phyloP scores from a whole-genome alignment of 1,140 invertebrate genomes.

The Apolygus lucorum region DNA sequence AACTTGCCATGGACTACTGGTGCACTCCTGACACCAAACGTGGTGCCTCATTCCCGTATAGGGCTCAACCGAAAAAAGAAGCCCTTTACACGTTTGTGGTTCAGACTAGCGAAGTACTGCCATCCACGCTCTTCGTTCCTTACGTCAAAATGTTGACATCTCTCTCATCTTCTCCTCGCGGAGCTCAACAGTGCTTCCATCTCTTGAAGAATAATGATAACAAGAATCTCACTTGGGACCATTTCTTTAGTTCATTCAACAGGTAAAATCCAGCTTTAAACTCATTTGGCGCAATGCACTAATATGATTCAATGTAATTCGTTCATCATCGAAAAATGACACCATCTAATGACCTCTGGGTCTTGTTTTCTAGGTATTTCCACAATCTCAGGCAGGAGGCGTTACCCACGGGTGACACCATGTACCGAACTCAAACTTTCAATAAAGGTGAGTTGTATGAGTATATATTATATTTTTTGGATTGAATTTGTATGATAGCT shows the following conservation, averaged over 20 bases:
- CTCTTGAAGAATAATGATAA: slow-evolving; percentile 62
- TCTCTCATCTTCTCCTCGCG: slow-evolving; percentile 59
- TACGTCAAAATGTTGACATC: slow-evolving; percentile 81
- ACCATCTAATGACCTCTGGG: neutral
- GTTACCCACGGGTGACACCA: slow-evolving; percentile 49
- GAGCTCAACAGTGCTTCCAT: slow-evolving; percentile 74
- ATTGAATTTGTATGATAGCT: no score
- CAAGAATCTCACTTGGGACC: slow-evolving; percentile 58
- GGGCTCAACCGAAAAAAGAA: slow-evolving; percentile 38
- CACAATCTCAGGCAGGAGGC: slow-evolving; percentile 55
- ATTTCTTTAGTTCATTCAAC: slow-evolving; percentile 76
- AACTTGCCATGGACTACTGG: slow-evolving; percentile 76
- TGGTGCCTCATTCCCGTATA: slow-evolving; percentile 36
- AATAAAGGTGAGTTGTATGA: slow-evolving; percentile 45
- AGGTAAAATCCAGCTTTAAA: no score
- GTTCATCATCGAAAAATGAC: slow-evolving; percentile 9
- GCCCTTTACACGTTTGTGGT: slow-evolving; percentile 85
- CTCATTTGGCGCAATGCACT: no score
- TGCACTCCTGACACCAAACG: slow-evolving; percentile 48
- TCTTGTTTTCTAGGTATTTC: slow-evolving; percentile 41
- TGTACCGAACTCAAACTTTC: slow-evolving; percentile 50
- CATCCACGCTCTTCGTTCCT: slow-evolving; percentile 73
- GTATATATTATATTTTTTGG: no score
- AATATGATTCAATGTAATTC: slow-evolving; percentile 11
- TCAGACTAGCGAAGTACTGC: slow-evolving; percentile 74